phyloP scores from a whole-genome alignment of 37 sponge, comb jelly and placozoan species.

The Tethya wilhelma region DNA sequence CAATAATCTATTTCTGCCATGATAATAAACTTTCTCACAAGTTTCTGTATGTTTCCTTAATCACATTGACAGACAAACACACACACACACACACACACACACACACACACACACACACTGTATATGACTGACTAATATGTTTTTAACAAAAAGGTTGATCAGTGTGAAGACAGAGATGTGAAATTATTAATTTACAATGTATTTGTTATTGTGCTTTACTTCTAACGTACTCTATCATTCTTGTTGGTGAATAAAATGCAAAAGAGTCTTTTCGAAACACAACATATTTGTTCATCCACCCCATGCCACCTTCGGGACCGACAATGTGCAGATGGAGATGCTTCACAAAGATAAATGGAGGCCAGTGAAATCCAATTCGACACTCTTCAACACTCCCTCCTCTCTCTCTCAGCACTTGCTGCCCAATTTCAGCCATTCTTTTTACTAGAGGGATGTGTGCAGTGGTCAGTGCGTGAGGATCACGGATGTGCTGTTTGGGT shows the following conservation, averaged over 20 bases:
- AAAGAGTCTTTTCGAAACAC: conserved; percentile 67
- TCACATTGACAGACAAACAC: too few species aligned
- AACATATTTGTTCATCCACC: conserved; percentile 59
- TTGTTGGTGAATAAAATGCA: conserved; percentile 64
- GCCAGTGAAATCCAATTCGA: conserved; percentile 91
- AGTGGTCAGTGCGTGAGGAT: conserved; percentile 13
- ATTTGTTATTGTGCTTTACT: neutral
- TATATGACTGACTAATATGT: neutral
- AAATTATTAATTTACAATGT: neutral
- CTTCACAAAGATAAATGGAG: conserved; percentile 73
- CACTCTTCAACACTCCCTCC: conserved; percentile 59
- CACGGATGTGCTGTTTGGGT: conserved; percentile 47
- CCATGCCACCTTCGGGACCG: conserved; percentile 59
- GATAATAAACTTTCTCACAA: too few species aligned
- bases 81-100: too few species aligned
- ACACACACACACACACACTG: too few species aligned
- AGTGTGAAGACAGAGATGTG: neutral
- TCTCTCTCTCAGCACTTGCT: conserved; percentile 37
- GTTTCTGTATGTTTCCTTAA: too few species aligned
- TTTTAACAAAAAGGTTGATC: neutral
- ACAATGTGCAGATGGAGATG: conserved; percentile 88
- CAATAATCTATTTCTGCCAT: too few species aligned
- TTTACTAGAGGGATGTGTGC: conserved; percentile 58
- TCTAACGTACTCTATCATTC: conserved; percentile 52
- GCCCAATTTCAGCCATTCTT: conserved; percentile 71